A percentile compares a stretch with the other conserved stretches of the same genome.
Conservation (phyloP, 2,797 vertebrate genomes). For the Arctocebus calabarensis region DNA sequence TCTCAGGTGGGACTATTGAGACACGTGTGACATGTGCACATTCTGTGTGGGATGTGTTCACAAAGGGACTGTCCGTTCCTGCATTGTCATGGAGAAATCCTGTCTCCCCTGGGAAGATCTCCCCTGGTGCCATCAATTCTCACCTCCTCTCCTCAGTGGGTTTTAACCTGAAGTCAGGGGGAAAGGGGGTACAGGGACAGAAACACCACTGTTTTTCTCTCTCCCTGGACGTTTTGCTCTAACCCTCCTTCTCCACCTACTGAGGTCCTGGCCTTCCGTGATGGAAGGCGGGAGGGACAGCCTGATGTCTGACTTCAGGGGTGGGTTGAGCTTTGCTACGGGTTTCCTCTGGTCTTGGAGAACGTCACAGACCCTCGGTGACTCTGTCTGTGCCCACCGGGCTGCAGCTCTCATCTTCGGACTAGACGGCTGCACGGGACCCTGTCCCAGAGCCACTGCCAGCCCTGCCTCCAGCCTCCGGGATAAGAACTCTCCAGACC, state of each 20-base stretch:
- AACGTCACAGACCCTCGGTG: no score
- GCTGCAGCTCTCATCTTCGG: neutral
- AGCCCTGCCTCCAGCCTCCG: neutral
- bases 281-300: neutral
- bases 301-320: rapidly evolving
- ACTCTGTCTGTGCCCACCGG: rapidly evolving
- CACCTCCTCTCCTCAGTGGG: neutral
- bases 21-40: rapidly evolving
- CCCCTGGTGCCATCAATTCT: rapidly evolving
- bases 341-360: neutral
- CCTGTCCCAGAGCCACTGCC: neutral
- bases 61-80: neutral
- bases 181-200: no score
- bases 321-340: neutral
- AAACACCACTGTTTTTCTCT: rapidly evolving
- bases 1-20: rapidly evolving
- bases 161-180: neutral
- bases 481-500: neutral
- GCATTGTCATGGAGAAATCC: neutral
- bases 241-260: neutral
- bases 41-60: no score
- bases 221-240: rapidly evolving
- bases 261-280: neutral
- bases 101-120: neutral
- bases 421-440: no score